Evolutionary conservation across 2,113 vertebrate species (phyloP).

Genomic region (Istiophorus platypterus): DNA sequence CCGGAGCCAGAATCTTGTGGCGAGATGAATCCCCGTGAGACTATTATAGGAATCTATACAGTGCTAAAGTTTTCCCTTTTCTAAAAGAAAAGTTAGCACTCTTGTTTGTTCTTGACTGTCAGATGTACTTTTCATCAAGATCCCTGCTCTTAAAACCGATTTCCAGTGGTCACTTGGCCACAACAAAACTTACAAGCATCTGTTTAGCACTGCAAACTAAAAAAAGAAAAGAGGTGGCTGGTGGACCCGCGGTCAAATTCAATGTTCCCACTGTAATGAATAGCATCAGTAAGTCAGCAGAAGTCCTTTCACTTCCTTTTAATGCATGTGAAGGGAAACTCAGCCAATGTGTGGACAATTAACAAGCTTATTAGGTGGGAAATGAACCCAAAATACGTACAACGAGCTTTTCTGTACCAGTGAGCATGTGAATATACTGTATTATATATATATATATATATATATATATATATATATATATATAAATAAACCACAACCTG

Average conservation of each 20-base stretch:
- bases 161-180: slow-evolving; percentile 26
- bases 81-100: not conserved
- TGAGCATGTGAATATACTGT: too few relatives aligned
- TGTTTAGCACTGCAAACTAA: slow-evolving; percentile 30
- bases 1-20: slow-evolving; percentile 28
- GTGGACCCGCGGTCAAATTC: not conserved
- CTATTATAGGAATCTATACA: not conserved
- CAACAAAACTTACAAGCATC: slow-evolving; percentile 42
- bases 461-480: too few relatives aligned
- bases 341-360: slow-evolving; percentile 9
- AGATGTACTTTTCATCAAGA: not conserved
- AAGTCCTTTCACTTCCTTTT: slow-evolving; percentile 39
- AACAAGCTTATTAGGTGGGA: not conserved
- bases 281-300: slow-evolving; percentile 43
- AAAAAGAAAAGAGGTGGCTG: slow-evolving; percentile 17
- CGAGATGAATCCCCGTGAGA: not conserved
- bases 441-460: too few relatives aligned
- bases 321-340: slow-evolving; percentile 15
- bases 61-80: not conserved
- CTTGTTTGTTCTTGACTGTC: not conserved
- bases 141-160: not conserved
- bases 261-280: slow-evolving; percentile 45
- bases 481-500: not conserved
- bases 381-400: not conserved
- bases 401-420: not conserved